Evolutionary conservation across 2,113 vertebrate species (phyloP).

Genomic region (Calonectris borealis): DNA sequence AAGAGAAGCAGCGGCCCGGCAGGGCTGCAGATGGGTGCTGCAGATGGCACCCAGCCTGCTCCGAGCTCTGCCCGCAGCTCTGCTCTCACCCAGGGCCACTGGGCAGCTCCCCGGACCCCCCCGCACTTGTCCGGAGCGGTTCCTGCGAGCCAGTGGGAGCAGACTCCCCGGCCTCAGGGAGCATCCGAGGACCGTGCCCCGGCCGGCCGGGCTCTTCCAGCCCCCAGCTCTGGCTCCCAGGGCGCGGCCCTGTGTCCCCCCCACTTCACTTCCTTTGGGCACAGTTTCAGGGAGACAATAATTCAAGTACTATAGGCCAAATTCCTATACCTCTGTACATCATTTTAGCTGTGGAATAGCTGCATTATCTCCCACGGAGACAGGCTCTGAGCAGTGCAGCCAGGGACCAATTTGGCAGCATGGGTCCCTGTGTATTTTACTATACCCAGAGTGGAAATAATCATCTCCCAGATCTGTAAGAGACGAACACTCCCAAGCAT

Average conservation of each 20-base stretch:
- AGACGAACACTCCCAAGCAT: neutral
- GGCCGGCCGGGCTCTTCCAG: neutral
- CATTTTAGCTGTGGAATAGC: neutral
- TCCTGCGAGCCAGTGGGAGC: neutral
- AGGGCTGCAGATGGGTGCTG: neutral
- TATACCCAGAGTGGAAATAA: neutral
- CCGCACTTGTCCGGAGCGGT: neutral
- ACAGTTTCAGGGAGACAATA: neutral
- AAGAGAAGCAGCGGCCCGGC: neutral
- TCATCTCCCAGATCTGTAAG: neutral
- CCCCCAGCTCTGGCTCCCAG: neutral
- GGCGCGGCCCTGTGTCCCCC: fast-evolving
- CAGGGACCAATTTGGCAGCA: neutral
- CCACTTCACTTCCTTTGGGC: no score
- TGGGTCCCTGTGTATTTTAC: neutral
- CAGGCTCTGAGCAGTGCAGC: neutral
- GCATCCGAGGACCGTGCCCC: neutral
- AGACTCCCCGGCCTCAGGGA: neutral
- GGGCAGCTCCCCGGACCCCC: neutral
- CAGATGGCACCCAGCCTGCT: neutral
- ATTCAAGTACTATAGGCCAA: neutral
- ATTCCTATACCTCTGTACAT: neutral
- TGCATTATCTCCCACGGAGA: neutral
- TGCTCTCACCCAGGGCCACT: no score
- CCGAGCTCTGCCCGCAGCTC: neutral